Evolutionary conservation across 2,113 vertebrate species (phyloP).

Genomic region (Sturnira hondurensis): DNA sequence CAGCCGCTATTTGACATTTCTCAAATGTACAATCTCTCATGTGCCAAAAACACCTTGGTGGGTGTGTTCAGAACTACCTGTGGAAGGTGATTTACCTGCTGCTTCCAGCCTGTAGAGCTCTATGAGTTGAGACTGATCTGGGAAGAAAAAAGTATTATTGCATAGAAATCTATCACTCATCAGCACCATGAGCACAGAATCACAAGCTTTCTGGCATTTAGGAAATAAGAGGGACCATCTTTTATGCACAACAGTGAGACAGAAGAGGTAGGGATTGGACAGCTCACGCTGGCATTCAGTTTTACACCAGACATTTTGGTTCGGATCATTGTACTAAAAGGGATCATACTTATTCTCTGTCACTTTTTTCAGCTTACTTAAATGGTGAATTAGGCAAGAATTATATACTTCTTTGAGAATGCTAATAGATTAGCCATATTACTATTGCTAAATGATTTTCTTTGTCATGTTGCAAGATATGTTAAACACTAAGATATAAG

Average conservation of each 20-base stretch:
- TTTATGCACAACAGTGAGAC: slow-evolving; percentile 30
- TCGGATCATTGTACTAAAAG: neutral
- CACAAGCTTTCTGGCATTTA: neutral
- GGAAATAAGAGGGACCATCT: neutral
- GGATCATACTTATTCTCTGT: neutral
- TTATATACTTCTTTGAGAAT: neutral
- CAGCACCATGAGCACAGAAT: neutral
- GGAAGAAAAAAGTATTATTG: neutral
- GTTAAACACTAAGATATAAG: neutral
- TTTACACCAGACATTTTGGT: neutral
- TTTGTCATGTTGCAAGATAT: neutral
- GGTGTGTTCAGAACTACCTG: neutral
- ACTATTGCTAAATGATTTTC: neutral
- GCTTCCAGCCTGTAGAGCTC: neutral
- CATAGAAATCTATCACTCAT: neutral
- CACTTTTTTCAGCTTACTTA: neutral
- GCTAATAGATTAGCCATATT: neutral
- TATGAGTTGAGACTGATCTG: neutral
- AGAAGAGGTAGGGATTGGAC: neutral
- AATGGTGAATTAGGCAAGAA: neutral
- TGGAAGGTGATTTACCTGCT: slow-evolving; percentile 7
- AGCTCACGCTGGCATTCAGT: neutral
- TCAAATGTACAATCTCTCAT: neutral
- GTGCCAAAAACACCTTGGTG: neutral
- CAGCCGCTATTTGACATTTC: neutral